These are phyloP conservation scores for Callionymus lyra DNA, from an alignment of 2,113 vertebrate species.

Conservation along the genomic window DNA sequence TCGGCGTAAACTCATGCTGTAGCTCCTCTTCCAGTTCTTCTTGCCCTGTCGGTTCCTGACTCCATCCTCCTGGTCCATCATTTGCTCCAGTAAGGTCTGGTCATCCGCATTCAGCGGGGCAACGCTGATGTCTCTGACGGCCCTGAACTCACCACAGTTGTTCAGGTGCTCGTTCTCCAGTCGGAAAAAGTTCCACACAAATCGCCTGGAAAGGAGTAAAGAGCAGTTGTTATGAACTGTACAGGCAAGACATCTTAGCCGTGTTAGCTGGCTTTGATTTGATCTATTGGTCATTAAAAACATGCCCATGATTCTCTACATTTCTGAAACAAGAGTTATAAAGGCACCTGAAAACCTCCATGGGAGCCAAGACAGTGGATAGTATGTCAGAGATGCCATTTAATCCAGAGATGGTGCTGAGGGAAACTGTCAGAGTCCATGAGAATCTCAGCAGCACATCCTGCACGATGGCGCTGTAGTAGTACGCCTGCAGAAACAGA, in stretches of 20 bases:
- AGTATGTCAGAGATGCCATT: constrained; percentile 73
- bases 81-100: constrained; percentile 94
- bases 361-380: constrained; percentile 82
- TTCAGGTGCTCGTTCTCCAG: constrained; percentile 98
- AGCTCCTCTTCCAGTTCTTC: constrained; percentile 89
- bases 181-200: constrained; percentile 98
- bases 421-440: constrained; percentile 84
- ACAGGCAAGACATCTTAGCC: no score
- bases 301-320: no score
- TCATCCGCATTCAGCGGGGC: constrained; percentile 95
- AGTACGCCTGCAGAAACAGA: constrained; percentile 53
- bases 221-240: no score
- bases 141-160: constrained; percentile 97
- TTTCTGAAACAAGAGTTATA: neutral
- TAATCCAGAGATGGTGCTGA: constrained; percentile 60
- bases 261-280: no score
- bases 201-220: constrained; percentile 69
- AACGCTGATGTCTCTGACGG: constrained; percentile 94
- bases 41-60: constrained; percentile 91
- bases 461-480: constrained; percentile 96
- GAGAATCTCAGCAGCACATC: constrained; percentile 89
- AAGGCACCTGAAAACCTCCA: constrained; percentile 89
- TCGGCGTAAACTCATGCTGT: constrained; percentile 84
- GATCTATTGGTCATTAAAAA: no score
- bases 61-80: constrained; percentile 99